Evolutionary conservation across 2,113 vertebrate species (phyloP).

Genomic region (Octodon degus): DNA sequence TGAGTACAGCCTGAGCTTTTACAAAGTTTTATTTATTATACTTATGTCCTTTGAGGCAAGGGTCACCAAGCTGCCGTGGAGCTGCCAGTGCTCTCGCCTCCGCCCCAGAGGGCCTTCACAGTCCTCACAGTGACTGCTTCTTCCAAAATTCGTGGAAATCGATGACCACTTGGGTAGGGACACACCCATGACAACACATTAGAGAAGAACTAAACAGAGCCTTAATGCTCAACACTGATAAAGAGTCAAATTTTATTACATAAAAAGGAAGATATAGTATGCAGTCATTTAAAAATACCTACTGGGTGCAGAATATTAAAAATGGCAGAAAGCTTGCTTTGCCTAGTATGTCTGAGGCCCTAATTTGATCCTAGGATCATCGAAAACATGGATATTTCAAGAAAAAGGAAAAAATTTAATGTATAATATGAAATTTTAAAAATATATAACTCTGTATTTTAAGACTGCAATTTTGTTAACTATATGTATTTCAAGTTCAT

Average conservation of each 20-base stretch:
- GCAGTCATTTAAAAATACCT: background rate
- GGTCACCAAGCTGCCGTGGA: background rate
- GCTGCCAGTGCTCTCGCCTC: background rate
- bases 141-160: background rate
- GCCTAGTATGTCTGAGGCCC: background rate
- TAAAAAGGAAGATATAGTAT: background rate
- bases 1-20: background rate
- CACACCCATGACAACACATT: background rate
- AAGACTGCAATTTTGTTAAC: background rate
- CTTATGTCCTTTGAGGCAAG: too few species aligned
- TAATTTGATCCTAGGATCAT: background rate
- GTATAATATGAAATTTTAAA: background rate
- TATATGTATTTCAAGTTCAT: background rate
- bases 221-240: background rate
- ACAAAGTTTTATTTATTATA: background rate
- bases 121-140: background rate
- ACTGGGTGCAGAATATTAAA: background rate
- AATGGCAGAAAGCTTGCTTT: background rate
- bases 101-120: background rate
- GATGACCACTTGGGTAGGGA: background rate
- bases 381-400: background rate
- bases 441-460: background rate
- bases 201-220: background rate
- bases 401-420: background rate
- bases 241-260: background rate